Base-by-base conservation (phyloP, 2,888 invertebrate genomes). In the Volucella zonaria region DNA sequence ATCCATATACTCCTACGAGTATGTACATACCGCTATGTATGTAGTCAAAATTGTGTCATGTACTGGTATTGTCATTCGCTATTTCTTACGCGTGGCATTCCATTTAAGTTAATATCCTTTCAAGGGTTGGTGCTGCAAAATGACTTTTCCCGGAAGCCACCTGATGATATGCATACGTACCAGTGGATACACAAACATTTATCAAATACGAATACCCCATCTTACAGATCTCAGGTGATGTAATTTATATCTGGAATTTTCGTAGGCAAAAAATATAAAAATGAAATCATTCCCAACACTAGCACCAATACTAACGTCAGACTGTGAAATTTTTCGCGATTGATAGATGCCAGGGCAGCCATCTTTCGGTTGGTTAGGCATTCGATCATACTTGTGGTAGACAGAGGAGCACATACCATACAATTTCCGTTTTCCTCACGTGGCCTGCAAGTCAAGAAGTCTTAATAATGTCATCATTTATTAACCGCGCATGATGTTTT, bases 401-500 rank as follows among this genome's bases (percentile, higher is more conserved):
- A 47, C 64, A 74, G 58, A 15, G 38, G 31, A 52, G 51, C 12
- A 70, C 45, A 47, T 58, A 9, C 40, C 45, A 47, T 58, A 9
- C 40, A 31, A 31, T 59, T 59, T 40, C 12, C 40, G 14, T 40
- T 42, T 23, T 49, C 14, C 49, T 73, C 73, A 73, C 62, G 73
- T 62, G 73, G 54, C 54, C 15, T 45, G 61, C 54, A 62, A 54
- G 62, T 62, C 38, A 62, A 40, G 62, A 62, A 42, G 38, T 61
- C 61, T 15, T 52, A 73, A 62, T 52, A 73, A 61, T 43, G 61
- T 62, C 73, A 47, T 62, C 73, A 62, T 62, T 73, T 52, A 62
- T 73, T 73, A 73, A 62, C 73, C 62, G 73, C 45, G 45, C 62
- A 62, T 62, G 62, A 52, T 45, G 52, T 54, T 73, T 62, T 43